These are phyloP conservation scores for Gallinago nigripennis DNA, from an alignment of 2,797 vertebrate genomes.

Conservation along the genomic window DNA sequence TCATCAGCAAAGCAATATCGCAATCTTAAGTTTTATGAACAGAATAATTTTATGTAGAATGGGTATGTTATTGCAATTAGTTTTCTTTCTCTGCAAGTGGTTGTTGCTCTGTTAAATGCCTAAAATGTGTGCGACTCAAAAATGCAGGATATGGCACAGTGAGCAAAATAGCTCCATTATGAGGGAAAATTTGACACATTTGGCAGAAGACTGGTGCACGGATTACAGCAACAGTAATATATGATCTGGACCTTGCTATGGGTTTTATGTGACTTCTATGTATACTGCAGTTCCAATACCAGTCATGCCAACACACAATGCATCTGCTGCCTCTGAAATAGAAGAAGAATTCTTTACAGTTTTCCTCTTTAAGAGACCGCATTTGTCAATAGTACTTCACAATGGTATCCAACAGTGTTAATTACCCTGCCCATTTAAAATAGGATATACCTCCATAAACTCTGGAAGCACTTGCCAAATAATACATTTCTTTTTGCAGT, in stretches of 20 bases:
- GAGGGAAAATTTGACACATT: constrained; percentile 51
- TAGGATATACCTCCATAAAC: background rate
- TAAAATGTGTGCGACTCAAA: background rate
- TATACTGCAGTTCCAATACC: background rate
- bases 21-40: background rate
- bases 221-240: constrained; percentile 36
- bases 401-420: background rate
- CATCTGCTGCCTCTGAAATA: constrained; percentile 36
- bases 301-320: background rate
- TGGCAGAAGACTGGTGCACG: constrained; percentile 20
- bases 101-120: constrained; percentile 48
- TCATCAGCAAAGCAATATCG: background rate
- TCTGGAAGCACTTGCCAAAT: background rate
- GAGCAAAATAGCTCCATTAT: constrained; percentile 42
- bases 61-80: constrained; percentile 52
- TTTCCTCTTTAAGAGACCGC: background rate
- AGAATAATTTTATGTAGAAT: constrained; percentile 3
- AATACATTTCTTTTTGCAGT: background rate
- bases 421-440: background rate
- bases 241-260: constrained; percentile 14
- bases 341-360: background rate
- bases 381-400: background rate
- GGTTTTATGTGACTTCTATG: constrained; percentile 45
- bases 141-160: constrained; percentile 36
- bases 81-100: constrained; percentile 19